phyloP scores from a whole-genome alignment of 1,140 invertebrate genomes.

The Lordiphosa mommai region DNA sequence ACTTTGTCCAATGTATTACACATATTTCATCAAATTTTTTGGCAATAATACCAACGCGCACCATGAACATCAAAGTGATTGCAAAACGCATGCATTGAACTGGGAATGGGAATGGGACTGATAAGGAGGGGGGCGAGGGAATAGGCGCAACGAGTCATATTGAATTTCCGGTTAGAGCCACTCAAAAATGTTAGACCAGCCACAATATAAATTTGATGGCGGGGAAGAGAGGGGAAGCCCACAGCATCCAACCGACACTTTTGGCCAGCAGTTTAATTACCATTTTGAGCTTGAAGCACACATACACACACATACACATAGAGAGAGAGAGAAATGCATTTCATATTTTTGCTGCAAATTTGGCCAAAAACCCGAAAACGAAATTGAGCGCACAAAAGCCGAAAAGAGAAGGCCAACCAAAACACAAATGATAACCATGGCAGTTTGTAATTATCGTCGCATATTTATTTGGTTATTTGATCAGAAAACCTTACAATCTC shows the following conservation, averaged over 20 bases:
- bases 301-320: slow-evolving; percentile 9
- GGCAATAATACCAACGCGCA: background rate
- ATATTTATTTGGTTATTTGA: slow-evolving; percentile 39
- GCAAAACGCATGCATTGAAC: slow-evolving; percentile 48
- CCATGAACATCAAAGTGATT: slow-evolving; percentile 42
- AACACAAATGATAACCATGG: slow-evolving; percentile 10
- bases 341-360: slow-evolving; percentile 62
- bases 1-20: slow-evolving; percentile 23
- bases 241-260: slow-evolving; percentile 37
- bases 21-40: slow-evolving; percentile 38
- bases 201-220: slow-evolving; percentile 47
- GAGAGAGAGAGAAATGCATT: slow-evolving; percentile 42
- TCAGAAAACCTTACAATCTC: background rate
- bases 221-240: background rate
- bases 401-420: slow-evolving; percentile 2
- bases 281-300: slow-evolving; percentile 29
- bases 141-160: slow-evolving; percentile 1
- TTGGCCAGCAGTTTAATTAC: slow-evolving; percentile 67
- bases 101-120: background rate
- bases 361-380: slow-evolving; percentile 28
- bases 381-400: slow-evolving; percentile 37
- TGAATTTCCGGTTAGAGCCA: slow-evolving; percentile 16
- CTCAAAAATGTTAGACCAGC: slow-evolving; percentile 34
- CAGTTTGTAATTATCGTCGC: slow-evolving; percentile 45
- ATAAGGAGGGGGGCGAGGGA: background rate